These are phyloP conservation scores for Hedya salicella DNA, from an alignment of 2,888 invertebrate species.

Conservation along the genomic window DNA sequence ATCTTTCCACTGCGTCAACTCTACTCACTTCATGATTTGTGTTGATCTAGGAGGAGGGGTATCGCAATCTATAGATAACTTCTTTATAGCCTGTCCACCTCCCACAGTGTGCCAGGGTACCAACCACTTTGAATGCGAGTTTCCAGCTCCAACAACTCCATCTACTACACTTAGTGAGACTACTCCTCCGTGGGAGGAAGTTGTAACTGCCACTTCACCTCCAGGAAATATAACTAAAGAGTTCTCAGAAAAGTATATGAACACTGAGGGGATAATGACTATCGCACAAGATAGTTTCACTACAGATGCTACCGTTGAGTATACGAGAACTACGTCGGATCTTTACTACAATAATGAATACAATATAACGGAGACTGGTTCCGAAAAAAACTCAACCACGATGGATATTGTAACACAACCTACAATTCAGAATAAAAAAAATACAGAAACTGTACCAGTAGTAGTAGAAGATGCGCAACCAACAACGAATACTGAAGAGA, in stretches of 20 bases:
- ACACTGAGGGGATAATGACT: slow-evolving; percentile 28
- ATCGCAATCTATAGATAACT: slow-evolving; percentile 71
- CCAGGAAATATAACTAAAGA: slow-evolving; percentile 22
- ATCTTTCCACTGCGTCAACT: slow-evolving; percentile 77
- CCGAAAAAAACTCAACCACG: background rate
- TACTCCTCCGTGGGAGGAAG: slow-evolving; percentile 29
- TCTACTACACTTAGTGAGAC: slow-evolving; percentile 47
- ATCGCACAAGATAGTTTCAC: slow-evolving; percentile 17
- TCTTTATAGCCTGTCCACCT: slow-evolving; percentile 70
- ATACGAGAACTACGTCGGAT: background rate
- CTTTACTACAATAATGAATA: background rate
- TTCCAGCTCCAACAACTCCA: slow-evolving; percentile 52
- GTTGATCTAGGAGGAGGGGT: slow-evolving; percentile 75
- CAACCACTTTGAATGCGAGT: slow-evolving; percentile 76
- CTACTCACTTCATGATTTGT: slow-evolving; percentile 81
- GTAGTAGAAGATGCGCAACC: background rate
- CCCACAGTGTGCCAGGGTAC: slow-evolving; percentile 64
- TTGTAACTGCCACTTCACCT: slow-evolving; percentile 31
- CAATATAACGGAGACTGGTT: background rate
- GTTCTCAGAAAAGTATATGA: slow-evolving; percentile 41
- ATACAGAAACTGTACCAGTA: background rate
- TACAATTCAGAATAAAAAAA: background rate
- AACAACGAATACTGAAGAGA: background rate
- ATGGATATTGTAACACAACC: background rate
- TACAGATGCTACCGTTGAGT: slow-evolving; percentile 22